These are phyloP conservation scores for Mustela lutreola DNA, from an alignment of 2,113 vertebrate genomes.

Conservation along the genomic window DNA sequence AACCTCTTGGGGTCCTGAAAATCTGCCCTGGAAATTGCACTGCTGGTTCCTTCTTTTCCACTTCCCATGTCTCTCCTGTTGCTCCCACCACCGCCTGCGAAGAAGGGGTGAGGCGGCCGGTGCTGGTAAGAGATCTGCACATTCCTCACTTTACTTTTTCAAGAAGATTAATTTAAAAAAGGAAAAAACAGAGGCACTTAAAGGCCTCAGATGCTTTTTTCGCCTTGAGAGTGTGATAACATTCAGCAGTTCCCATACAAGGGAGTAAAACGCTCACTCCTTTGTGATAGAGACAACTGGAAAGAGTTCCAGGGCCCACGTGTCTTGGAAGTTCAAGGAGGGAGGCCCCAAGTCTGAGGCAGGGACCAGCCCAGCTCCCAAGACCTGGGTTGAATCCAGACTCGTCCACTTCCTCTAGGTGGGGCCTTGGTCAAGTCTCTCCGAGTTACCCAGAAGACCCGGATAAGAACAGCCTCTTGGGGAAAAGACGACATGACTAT, in stretches of 20 bases:
- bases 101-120: not conserved
- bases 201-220: not conserved
- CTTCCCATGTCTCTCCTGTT: not conserved
- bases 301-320: not conserved
- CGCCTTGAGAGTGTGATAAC: not conserved
- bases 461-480: fast-evolving
- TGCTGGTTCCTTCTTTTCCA: not conserved
- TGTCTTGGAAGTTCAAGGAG: not conserved
- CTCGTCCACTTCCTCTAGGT: not conserved
- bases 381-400: not conserved
- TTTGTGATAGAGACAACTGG: not conserved
- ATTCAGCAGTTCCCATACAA: not conserved
- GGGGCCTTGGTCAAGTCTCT: not conserved
- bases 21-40: too few relatives aligned
- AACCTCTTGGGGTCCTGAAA: not conserved
- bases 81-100: fast-evolving
- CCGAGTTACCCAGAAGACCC: fast-evolving
- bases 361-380: not conserved
- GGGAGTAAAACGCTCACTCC: not conserved
- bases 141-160: not conserved
- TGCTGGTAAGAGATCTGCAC: not conserved
- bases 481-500: fast-evolving
- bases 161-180: not conserved
- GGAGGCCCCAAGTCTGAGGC: too few relatives aligned
- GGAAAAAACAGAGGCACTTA: not conserved